These are phyloP conservation scores for Drosophila kohkoa DNA, from an alignment of 1,140 invertebrate genomes.

Conservation along the genomic window DNA sequence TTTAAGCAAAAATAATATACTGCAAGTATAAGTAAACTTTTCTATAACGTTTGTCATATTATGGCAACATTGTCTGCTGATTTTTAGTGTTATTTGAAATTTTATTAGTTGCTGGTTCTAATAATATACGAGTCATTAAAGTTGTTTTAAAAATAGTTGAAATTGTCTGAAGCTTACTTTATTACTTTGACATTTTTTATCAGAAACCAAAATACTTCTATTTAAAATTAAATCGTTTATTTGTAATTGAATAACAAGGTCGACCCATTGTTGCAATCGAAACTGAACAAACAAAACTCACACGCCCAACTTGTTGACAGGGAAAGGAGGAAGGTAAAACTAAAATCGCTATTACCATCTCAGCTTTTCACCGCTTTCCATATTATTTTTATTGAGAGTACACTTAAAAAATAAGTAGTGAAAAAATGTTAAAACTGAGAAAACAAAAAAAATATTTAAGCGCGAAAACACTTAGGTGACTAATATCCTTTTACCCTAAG, in stretches of 20 bases:
- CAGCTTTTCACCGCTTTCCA: neutral
- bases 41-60: neutral
- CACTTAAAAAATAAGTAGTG: neutral
- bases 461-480: no score
- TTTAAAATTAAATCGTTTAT: constrained; percentile 5
- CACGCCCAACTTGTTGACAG: constrained; percentile 34
- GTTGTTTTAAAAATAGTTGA: no score
- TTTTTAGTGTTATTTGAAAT: constrained; percentile 2
- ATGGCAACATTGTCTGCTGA: neutral
- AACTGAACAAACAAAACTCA: constrained; percentile 24
- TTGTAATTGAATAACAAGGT: neutral
- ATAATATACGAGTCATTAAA: no score
- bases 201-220: neutral
- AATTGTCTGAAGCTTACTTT: neutral
- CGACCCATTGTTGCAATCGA: constrained; percentile 14
- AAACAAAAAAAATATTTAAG: no score
- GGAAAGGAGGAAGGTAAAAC: constrained; percentile 12
- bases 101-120: neutral
- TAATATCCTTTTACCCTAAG: no score
- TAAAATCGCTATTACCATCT: constrained; percentile 25
- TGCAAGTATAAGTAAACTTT: neutral
- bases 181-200: neutral
- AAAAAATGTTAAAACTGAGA: no score
- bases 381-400: neutral
- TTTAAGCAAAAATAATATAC: neutral